Evolutionary conservation across 2,797 vertebrate genomes (phyloP).

Genomic region (Takifugu rubripes): DNA sequence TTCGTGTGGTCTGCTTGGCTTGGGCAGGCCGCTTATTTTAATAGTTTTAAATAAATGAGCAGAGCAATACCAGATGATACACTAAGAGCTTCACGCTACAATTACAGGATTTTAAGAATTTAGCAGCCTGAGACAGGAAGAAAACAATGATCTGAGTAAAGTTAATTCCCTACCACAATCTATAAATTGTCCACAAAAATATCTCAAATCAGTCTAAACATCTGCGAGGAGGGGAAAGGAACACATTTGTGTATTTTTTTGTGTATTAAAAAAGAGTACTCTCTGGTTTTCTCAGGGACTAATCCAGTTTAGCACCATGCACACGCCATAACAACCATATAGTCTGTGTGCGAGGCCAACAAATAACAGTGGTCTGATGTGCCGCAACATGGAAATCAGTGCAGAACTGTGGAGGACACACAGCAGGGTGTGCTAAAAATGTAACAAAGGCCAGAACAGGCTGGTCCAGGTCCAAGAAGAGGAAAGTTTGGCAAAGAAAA

Average conservation of each 20-base stretch:
- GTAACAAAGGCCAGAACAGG: constrained; percentile 2
- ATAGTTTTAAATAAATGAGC: too few relatives aligned
- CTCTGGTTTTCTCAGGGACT: constrained; percentile 42
- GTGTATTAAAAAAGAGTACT: constrained; percentile 33
- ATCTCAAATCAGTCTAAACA: background rate
- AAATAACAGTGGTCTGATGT: constrained; percentile 41
- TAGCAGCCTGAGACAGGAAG: too few relatives aligned
- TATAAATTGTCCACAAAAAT: background rate
- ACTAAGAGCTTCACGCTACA: too few relatives aligned
- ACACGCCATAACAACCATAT: constrained; percentile 58
- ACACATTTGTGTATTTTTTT: constrained; percentile 1
- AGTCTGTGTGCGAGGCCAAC: constrained; percentile 29
- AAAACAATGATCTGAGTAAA: too few relatives aligned
- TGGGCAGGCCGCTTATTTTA: too few relatives aligned
- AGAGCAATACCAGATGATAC: too few relatives aligned
- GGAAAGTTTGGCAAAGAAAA: too few relatives aligned
- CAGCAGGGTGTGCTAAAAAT: constrained; percentile 8
- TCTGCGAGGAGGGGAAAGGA: too few relatives aligned
- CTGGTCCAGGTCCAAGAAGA: background rate
- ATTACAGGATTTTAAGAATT: too few relatives aligned
- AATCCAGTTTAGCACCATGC: constrained; percentile 35
- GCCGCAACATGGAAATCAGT: constrained; percentile 29
- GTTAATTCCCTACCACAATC: too few relatives aligned
- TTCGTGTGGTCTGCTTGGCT: too few relatives aligned
- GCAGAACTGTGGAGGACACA: constrained; percentile 7